Evolutionary conservation across 2,797 vertebrate genomes (phyloP), one percentile per base, ranked within the genome.

Genomic region (Spinibarbus caldwelli): DNA sequence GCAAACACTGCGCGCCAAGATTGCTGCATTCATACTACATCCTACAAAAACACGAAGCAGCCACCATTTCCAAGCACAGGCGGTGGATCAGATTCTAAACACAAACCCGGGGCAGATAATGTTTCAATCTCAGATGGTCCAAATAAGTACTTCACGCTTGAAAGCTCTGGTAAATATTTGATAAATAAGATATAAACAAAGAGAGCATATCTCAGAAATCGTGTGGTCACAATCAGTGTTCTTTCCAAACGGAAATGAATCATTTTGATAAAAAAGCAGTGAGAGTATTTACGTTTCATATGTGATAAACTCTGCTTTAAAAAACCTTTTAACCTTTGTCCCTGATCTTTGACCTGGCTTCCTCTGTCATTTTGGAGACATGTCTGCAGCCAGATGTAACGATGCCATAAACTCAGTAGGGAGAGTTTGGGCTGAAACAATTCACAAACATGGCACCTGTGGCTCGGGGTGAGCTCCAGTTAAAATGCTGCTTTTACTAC

Each of bases 331-430:
- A 82, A 83, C 82, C 31, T 59, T 67, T 78, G 31, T 78, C 82
- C 47, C 75, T 87, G 86, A 92, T 90, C 90, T 82, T 81, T 89
- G 90, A 90, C 90, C 89, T 76, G 23, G n/a, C 87, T 90, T 88
- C 86, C 83, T 90, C 78, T 86, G 83, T 76, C 14, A n/a, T 78
- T 85, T 88, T 76, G 82, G 84, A 91, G 85, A 90, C 91, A 77
- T 87, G 86, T 88, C 77, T 85, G 76, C 85, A 87, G 77, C 73
- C 47, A 80, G 67, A 82, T 89, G 86, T 81, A 84, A 85, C 77
- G 73, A 82, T 81, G 90, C 85, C 88, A 85, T 94, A 93, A 95
- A 94, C 82, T 87, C 92, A 90, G 89, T 87, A 85, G 88, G 91
- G 81, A 87, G 86, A n/a, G 81, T 76, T 52, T 21, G 82, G 10